phyloP scores from a whole-genome alignment of 2,888 invertebrate genomes.

The Muschampia plurimacula region DNA sequence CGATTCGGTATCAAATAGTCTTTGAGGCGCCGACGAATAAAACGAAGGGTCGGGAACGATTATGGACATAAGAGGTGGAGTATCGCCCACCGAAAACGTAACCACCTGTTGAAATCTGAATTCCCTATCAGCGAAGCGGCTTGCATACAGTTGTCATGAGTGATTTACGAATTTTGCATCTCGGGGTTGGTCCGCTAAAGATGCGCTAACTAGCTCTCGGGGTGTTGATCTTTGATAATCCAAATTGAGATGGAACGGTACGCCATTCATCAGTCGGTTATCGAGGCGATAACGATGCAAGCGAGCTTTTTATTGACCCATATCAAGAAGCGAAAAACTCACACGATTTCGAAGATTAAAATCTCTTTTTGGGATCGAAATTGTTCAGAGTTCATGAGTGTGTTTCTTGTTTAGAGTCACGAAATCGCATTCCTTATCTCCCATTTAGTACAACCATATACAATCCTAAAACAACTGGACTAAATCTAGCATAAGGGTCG shows the following conservation, averaged over 20 bases:
- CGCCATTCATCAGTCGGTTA: conserved; percentile 84
- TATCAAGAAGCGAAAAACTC: conserved; percentile 57
- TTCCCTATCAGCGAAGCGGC: conserved; percentile 63
- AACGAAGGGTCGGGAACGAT: conserved; percentile 57
- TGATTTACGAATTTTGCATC: conserved; percentile 69
- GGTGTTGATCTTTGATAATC: conserved; percentile 79
- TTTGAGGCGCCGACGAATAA: conserved; percentile 60
- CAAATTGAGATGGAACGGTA: conserved; percentile 80
- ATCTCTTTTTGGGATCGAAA: conserved; percentile 48
- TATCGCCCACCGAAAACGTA: conserved; percentile 69
- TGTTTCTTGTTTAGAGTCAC: conserved; percentile 32
- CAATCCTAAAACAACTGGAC: conserved; percentile 20
- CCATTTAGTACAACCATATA: conserved; percentile 24
- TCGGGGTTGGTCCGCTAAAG: conserved; percentile 53
- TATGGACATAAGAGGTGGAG: conserved; percentile 61
- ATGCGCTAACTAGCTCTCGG: conserved; percentile 79
- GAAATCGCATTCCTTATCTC: conserved; percentile 27
- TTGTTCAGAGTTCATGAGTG: conserved; percentile 26
- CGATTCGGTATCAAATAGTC: conserved; percentile 49
- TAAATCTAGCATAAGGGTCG: conserved; percentile 21
- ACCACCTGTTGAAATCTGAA: conserved; percentile 68
- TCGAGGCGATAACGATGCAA: conserved; percentile 70
- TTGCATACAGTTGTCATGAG: conserved; percentile 76
- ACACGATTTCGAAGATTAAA: conserved; percentile 66
- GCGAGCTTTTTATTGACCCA: conserved; percentile 54